These are phyloP conservation scores for Prunella himalayana DNA, from an alignment of 2,113 vertebrate species.

Conservation along the genomic window DNA sequence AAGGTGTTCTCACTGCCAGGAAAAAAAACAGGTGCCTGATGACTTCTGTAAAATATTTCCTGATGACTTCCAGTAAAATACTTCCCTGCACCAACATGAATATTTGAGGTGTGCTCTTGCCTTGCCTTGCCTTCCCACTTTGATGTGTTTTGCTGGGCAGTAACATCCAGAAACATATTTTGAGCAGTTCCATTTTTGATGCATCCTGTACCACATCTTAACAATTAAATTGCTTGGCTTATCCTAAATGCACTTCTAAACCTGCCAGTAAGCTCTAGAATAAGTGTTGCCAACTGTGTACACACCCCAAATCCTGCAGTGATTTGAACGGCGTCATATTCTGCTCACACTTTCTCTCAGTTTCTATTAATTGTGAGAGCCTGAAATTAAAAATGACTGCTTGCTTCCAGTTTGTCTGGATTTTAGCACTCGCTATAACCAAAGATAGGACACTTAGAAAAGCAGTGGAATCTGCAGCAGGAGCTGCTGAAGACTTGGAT, in stretches of 20 bases:
- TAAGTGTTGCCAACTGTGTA: background rate
- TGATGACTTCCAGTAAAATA: background rate
- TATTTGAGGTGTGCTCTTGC: background rate
- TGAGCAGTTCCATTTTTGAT: background rate
- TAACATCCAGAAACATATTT: background rate
- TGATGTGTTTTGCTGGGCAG: background rate
- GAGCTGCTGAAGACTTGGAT: constrained; percentile 30
- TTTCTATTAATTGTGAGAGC: constrained; percentile 3
- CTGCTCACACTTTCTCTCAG: background rate
- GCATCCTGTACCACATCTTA: background rate
- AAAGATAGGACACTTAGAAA: constrained; percentile 49
- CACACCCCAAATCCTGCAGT: background rate
- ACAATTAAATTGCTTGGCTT: background rate
- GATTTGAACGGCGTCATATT: background rate
- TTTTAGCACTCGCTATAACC: constrained; percentile 36
- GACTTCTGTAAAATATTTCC: background rate
- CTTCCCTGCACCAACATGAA: background rate
- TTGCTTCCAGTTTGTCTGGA: constrained; percentile 20
- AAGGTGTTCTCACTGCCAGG: background rate
- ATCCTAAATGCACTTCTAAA: background rate
- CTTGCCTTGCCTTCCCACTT: background rate
- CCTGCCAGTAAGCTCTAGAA: background rate
- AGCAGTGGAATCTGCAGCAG: constrained; percentile 32
- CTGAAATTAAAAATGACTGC: background rate
- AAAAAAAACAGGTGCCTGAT: background rate